Evolutionary conservation across 2,797 vertebrate genomes (phyloP).

Genomic region (Ctenopoma kingsleyae): DNA sequence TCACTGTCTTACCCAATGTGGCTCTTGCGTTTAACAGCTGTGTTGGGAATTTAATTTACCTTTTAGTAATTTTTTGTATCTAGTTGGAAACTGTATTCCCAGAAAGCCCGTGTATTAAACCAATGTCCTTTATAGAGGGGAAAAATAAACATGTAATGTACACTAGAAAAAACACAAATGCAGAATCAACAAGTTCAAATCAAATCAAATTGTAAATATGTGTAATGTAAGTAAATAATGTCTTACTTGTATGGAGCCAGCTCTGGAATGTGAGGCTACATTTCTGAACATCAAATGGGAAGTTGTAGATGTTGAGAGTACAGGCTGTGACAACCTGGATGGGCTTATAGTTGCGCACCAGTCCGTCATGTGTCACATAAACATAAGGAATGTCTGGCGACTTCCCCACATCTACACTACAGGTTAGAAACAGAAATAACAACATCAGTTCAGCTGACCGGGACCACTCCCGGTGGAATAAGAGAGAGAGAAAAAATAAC

Average conservation of each 20-base stretch:
- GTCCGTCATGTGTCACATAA: constrained; percentile 89
- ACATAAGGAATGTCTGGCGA: constrained; percentile 96
- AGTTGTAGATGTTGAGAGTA: constrained; percentile 98
- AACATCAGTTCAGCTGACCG: fast-evolving
- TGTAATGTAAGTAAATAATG: fast-evolving
- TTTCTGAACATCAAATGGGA: constrained; percentile 98
- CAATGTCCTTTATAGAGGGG: background rate
- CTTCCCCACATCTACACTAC: constrained; percentile 95
- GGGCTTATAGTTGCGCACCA: constrained; percentile 96
- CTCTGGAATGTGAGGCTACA: constrained; percentile 98
- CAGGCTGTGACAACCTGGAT: constrained; percentile 97
- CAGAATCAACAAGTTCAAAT: background rate
- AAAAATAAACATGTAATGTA: no score
- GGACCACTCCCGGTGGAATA: fast-evolving
- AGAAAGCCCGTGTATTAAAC: no score
- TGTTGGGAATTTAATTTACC: no score
- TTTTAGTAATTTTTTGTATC: no score
- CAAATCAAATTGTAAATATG: background rate
- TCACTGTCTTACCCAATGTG: background rate
- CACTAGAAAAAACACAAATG: background rate
- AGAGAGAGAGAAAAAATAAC: background rate
- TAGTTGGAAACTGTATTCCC: no score
- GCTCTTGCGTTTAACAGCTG: background rate
- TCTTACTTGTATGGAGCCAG: constrained; percentile 96
- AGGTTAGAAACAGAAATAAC: constrained; percentile 10